phyloP scores from a whole-genome alignment of 23 tunicate species.

The Aplidium turbinatum region DNA sequence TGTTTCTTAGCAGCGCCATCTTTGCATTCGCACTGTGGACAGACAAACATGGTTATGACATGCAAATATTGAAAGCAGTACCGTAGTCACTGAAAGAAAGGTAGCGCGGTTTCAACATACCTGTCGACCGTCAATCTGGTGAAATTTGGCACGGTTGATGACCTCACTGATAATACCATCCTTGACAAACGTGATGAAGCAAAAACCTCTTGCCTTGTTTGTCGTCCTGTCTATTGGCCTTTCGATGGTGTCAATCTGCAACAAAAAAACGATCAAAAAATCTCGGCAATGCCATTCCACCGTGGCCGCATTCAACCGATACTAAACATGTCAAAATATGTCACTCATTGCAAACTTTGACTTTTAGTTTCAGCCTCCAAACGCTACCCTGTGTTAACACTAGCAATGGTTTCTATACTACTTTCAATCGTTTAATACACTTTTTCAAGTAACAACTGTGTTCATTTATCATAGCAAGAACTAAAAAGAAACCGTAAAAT shows the following conservation, averaged over 20 bases:
- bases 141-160: conserved; percentile 41
- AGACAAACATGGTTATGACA: background rate
- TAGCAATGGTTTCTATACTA: no score
- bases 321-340: no score
- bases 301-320: no score
- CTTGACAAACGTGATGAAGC: conserved; percentile 65
- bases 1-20: conserved; percentile 71
- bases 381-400: no score
- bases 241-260: conserved; percentile 62
- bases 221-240: conserved; percentile 59
- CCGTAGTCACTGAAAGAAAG: background rate
- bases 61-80: background rate
- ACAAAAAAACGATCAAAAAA: background rate
- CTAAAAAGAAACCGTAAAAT: no score
- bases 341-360: no score
- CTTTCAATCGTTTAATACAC: no score
- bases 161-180: conserved; percentile 50
- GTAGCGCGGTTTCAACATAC: conserved; percentile 33
- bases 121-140: conserved; percentile 68
- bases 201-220: conserved; percentile 63
- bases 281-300: no score
- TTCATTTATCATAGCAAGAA: no score
- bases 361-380: no score
- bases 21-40: conserved; percentile 74
- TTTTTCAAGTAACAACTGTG: no score